Conservation (phyloP, 1,140 invertebrate genomes). For the Linepithema humile region DNA sequence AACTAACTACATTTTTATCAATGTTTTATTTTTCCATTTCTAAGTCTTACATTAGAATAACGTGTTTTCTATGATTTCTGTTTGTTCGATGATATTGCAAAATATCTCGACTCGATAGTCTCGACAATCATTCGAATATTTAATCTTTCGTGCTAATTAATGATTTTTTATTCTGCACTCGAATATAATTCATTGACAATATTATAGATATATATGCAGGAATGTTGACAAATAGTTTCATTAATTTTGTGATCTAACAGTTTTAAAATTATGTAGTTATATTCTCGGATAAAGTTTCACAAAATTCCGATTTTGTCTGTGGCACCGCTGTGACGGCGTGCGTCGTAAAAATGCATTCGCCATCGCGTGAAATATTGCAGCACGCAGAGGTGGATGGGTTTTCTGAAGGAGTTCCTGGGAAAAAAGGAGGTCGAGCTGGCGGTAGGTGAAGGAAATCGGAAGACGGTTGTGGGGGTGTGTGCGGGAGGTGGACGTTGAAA, state of each 20-base stretch:
- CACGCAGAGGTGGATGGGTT: neutral
- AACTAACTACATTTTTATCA: too few relatives aligned
- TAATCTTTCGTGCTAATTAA: neutral
- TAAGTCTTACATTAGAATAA: neutral
- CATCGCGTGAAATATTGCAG: constrained; percentile 44
- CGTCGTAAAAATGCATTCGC: constrained; percentile 57
- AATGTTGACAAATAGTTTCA: too few relatives aligned
- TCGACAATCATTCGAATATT: neutral
- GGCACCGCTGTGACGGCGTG: neutral
- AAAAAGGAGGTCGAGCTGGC: constrained; percentile 51
- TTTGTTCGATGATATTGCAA: neutral
- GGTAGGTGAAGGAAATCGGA: constrained; percentile 31
- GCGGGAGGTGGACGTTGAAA: constrained; percentile 58
- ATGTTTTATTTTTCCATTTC: neutral
- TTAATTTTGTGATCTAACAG: too few relatives aligned
- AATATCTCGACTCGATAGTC: neutral
- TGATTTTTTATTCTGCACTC: constrained; percentile 18
- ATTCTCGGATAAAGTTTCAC: constrained; percentile 5
- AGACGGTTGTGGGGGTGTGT: neutral
- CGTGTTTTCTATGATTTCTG: neutral
- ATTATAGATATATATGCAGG: too few relatives aligned
- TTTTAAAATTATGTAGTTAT: neutral
- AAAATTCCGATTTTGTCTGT: constrained; percentile 14
- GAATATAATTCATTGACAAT: too few relatives aligned
- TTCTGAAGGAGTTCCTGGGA: constrained; percentile 23